Percentiles rank a stretch among this genome's conserved stretches.
These are phyloP conservation scores for Actias luna DNA, from an alignment of 2,888 invertebrate species.

Conservation along the genomic window DNA sequence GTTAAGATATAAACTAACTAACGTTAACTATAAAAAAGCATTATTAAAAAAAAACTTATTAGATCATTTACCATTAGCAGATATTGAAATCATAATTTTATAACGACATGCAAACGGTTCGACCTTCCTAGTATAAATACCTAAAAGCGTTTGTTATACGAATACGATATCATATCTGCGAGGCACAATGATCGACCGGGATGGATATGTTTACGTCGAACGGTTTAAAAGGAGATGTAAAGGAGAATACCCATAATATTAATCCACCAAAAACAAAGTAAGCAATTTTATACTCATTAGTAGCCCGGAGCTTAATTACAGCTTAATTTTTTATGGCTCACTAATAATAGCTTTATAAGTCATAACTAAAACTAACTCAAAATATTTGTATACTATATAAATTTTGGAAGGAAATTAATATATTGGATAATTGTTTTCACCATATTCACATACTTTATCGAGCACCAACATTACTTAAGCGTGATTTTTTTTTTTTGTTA, in stretches of 20 bases:
- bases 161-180: not conserved
- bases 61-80: not conserved
- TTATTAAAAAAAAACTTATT: not conserved
- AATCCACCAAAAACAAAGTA: not conserved
- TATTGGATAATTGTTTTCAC: too few relatives aligned
- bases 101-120: not conserved
- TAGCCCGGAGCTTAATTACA: too few relatives aligned
- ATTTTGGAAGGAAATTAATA: too few relatives aligned
- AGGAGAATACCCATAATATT: not conserved
- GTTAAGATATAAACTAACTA: too few relatives aligned
- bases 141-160: not conserved
- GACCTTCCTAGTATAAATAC: not conserved
- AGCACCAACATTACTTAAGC: too few relatives aligned
- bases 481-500: too few relatives aligned
- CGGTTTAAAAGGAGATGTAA: not conserved
- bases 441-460: too few relatives aligned
- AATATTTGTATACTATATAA: too few relatives aligned
- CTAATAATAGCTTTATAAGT: too few relatives aligned
- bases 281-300: not conserved
- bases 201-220: not conserved
- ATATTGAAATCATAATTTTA: not conserved
- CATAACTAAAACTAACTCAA: too few relatives aligned
- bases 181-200: not conserved
- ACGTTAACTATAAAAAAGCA: too few relatives aligned
- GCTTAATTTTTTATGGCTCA: too few relatives aligned